Percentiles rank a stretch among this genome's conserved stretches.
Evolutionary conservation across 1,140 invertebrate species (phyloP).

Genomic region (Pseudachorutes palmiensis): DNA sequence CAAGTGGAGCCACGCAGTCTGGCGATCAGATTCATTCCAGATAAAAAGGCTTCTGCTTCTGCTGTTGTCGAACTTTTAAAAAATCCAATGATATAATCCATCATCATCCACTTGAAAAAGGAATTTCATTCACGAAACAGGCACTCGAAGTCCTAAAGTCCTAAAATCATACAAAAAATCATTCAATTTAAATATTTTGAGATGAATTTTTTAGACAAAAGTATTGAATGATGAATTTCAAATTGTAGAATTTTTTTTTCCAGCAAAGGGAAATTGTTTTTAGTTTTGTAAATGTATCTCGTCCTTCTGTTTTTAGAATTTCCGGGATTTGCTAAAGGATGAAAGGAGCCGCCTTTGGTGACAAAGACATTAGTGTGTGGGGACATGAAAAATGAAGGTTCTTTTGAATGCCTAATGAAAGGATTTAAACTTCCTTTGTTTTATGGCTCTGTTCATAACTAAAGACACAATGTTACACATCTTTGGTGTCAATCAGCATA

Average conservation of each 20-base stretch:
- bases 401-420: neutral
- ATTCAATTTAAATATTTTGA: too few species aligned
- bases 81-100: too few species aligned
- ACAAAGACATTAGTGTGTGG: neutral
- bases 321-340: neutral
- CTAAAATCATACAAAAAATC: too few species aligned
- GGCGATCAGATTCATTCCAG: neutral
- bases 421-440: neutral
- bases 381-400: neutral
- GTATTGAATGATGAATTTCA: too few species aligned
- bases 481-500: neutral
- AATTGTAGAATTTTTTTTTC: too few species aligned
- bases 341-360: slow-evolving; percentile 1
- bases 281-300: neutral
- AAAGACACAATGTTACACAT: neutral
- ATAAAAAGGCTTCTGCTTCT: too few species aligned
- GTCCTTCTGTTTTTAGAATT: slow-evolving; percentile 5
- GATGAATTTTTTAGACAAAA: too few species aligned
- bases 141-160: too few species aligned
- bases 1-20: neutral
- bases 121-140: too few species aligned
- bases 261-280: too few species aligned
- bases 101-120: too few species aligned
- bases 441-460: neutral
- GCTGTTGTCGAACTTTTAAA: too few species aligned